phyloP scores from a whole-genome alignment of 2,113 vertebrate species.

The Aplodontia rufa region DNA sequence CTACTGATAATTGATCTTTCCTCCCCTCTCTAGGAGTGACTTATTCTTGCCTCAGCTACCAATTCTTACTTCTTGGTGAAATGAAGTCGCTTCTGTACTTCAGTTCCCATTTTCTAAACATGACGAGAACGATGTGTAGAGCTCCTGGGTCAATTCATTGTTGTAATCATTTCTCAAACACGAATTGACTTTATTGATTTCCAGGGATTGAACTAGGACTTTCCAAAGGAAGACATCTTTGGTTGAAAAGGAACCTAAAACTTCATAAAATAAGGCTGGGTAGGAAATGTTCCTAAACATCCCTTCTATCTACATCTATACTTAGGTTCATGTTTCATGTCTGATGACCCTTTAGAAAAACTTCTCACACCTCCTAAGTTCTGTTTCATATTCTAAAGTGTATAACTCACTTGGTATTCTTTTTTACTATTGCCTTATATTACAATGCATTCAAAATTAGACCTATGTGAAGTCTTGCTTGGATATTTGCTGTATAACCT shows the following conservation, averaged over 20 bases:
- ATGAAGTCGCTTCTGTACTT: background rate
- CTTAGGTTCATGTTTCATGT: constrained; percentile 34
- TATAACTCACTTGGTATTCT: background rate
- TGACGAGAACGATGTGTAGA: background rate
- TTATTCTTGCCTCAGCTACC: constrained; percentile 36
- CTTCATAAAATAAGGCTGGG: constrained; percentile 2
- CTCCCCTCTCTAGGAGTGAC: background rate
- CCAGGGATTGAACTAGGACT: background rate
- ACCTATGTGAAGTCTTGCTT: background rate
- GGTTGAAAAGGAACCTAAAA: constrained; percentile 3
- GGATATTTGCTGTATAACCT: background rate
- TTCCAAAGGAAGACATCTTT: background rate
- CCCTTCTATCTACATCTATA: background rate
- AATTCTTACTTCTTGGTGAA: constrained; percentile 20
- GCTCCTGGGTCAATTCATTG: background rate
- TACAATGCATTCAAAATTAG: constrained; percentile 4
- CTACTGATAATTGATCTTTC: constrained; percentile 40
- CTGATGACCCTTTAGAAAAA: background rate
- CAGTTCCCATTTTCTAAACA: background rate
- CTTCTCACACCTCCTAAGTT: background rate
- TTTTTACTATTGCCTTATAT: constrained; percentile 19
- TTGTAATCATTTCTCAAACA: background rate
- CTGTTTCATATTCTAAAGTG: background rate
- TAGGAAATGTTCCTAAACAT: constrained; percentile 26
- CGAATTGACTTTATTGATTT: constrained; percentile 13